Conservation (phyloP, 1,140 invertebrate genomes). For the Halesus radiatus region DNA sequence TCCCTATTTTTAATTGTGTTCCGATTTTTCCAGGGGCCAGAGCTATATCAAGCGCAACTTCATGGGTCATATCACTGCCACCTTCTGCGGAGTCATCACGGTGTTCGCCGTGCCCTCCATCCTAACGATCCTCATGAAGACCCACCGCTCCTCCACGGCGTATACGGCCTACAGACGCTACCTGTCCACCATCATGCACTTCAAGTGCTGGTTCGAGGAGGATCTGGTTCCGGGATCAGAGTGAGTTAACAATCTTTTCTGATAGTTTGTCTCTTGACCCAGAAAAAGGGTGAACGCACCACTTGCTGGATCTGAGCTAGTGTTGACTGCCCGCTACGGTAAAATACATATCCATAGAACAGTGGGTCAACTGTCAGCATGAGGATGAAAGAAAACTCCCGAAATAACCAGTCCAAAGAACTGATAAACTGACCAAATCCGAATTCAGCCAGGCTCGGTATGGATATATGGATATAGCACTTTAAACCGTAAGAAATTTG, state of each 20-base stretch:
- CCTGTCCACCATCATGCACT: slow-evolving; percentile 79
- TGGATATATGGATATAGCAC: no score
- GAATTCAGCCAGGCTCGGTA: no score
- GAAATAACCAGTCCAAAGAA: no score
- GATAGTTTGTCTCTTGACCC: neutral
- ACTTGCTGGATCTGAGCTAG: no score
- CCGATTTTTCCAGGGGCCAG: slow-evolving; percentile 72
- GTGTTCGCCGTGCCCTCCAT: slow-evolving; percentile 77
- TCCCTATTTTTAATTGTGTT: no score
- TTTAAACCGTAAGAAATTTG: no score
- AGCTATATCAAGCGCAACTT: slow-evolving; percentile 74
- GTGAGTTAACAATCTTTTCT: slow-evolving; percentile 64
- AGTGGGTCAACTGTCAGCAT: no score
- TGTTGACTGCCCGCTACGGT: no score
- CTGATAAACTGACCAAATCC: no score
- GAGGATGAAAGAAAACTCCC: no score
- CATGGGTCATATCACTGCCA: slow-evolving; percentile 72
- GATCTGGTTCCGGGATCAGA: slow-evolving; percentile 71
- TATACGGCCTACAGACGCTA: slow-evolving; percentile 83
- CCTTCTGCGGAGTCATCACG: slow-evolving; percentile 75
- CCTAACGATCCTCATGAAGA: slow-evolving; percentile 75
- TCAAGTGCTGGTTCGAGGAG: slow-evolving; percentile 80
- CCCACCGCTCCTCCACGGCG: slow-evolving; percentile 74
- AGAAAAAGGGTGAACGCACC: no score
- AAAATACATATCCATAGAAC: no score